Conservation (phyloP, 2,797 vertebrate genomes). For the Hybognathus amarus region DNA sequence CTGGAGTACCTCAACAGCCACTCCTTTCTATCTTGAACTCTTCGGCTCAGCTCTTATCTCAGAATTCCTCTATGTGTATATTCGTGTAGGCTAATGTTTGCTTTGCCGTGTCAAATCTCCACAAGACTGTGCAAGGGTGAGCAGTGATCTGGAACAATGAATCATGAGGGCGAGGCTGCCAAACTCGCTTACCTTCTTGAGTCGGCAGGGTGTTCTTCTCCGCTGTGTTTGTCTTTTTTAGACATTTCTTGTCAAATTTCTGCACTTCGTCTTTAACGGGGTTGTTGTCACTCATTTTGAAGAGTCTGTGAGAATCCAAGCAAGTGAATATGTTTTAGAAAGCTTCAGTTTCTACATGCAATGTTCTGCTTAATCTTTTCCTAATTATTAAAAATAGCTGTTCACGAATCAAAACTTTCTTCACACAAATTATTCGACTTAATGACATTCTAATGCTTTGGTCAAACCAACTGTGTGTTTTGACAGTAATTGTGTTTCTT, state of each 20-base stretch:
- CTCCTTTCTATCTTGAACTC: background rate
- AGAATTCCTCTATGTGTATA: background rate
- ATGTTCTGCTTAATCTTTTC: background rate
- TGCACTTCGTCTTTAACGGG: constrained; percentile 64
- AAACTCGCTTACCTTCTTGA: constrained; percentile 67
- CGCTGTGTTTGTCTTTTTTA: constrained; percentile 65
- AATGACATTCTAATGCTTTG: background rate
- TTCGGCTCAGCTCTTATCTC: constrained; percentile 13
- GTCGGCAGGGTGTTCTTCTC: constrained; percentile 69
- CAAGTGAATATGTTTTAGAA: background rate
- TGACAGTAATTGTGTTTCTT: background rate
- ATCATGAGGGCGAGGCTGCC: constrained; percentile 4
- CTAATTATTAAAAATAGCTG: background rate
- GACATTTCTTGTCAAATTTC: constrained; percentile 63
- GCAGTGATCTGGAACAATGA: constrained; percentile 6
- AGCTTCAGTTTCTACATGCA: background rate
- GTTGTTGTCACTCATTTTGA: constrained; percentile 70
- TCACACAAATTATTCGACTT: background rate
- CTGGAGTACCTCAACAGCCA: background rate
- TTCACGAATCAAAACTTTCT: background rate
- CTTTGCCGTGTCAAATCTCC: background rate
- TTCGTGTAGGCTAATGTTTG: background rate
- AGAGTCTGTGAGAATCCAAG: constrained; percentile 55
- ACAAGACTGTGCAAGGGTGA: constrained; percentile 23
- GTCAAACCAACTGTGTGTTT: background rate